These are phyloP conservation scores for Lordiphosa stackelbergi DNA, from an alignment of 1,140 invertebrate species.

Conservation along the genomic window DNA sequence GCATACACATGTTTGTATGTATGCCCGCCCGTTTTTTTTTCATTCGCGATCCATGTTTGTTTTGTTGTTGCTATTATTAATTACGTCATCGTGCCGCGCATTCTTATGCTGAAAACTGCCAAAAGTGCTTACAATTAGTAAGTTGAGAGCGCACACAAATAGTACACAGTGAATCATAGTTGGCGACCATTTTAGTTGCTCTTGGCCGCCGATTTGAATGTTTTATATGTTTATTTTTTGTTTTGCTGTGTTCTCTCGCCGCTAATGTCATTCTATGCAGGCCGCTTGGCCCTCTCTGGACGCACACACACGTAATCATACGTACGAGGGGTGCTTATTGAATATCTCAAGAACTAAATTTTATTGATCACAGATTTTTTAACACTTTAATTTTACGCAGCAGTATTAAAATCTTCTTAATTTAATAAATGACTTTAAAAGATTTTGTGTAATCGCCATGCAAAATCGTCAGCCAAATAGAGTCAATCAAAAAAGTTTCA, in stretches of 20 bases:
- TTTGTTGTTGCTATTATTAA: conserved; percentile 63
- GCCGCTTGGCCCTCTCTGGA: conserved; percentile 12
- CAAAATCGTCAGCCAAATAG: too few relatives aligned
- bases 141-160: conserved; percentile 34
- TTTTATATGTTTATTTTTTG: conserved; percentile 12
- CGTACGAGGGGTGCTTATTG: not conserved
- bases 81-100: conserved; percentile 67
- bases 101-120: conserved; percentile 51
- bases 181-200: conserved; percentile 39
- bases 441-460: too few relatives aligned
- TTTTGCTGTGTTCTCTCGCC: conserved; percentile 7
- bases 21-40: conserved; percentile 35
- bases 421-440: too few relatives aligned
- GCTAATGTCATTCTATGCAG: conserved; percentile 49
- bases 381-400: too few relatives aligned
- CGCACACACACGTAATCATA: conserved; percentile 3
- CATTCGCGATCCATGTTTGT: conserved; percentile 45
- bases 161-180: conserved; percentile 61
- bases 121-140: conserved; percentile 44
- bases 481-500: too few relatives aligned
- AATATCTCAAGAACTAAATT: not conserved
- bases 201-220: conserved; percentile 51
- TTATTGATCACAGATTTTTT: too few relatives aligned
- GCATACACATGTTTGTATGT: conserved; percentile 19
- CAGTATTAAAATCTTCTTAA: too few relatives aligned